Base-by-base conservation (phyloP, 2,797 vertebrate species). In the Argyrosomus regius region DNA sequence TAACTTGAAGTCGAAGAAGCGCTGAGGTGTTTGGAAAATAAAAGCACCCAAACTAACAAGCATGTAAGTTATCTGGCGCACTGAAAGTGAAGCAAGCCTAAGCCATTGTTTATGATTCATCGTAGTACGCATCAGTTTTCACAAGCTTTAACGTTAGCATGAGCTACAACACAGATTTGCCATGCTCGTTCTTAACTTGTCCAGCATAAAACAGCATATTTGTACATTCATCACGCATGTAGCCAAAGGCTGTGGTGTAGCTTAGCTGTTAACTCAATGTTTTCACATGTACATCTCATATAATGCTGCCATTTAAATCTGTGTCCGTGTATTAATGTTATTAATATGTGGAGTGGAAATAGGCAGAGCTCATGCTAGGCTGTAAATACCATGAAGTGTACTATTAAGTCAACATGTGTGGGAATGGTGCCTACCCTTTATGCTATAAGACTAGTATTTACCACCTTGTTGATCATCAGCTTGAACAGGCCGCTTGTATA, bases 111-210 rank as follows among this genome's bases (percentile, higher is more conserved):
- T 17, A 13, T 17, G 22, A n/a, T 77, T 58, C 14, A 9, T 64
- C 45, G 17, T 43, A 53, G 46, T 68, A 78, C 71, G 59, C 72
- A 72, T 50, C 39, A 14, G 16, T 39, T 35, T 69, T 24, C 24
- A 56, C 8, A 3, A 46, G 35, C 66, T 39, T 41, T 17, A 9
- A 35, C 1, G 52, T 75, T 84, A 80, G 71, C 80, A 49, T 62
- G 12, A 66, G 56, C 61, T 48, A 26, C 48, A 1, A 20, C 3
- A 39, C 48, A 48, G 2, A 61, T 59, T 1, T 26, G 28, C 43
- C 6, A 4, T 58, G 0, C 39, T 24, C 7, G 16, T 43, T 56
- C 3, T 43, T 1, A 28, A 28, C 31, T 1, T 31, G 31, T 31
- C 31, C 31, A 6, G 31, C 8, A 39, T 9, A 39, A 39, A 39